phyloP scores from a whole-genome alignment of 2,888 invertebrate genomes.

The Poecilus cupreus region DNA sequence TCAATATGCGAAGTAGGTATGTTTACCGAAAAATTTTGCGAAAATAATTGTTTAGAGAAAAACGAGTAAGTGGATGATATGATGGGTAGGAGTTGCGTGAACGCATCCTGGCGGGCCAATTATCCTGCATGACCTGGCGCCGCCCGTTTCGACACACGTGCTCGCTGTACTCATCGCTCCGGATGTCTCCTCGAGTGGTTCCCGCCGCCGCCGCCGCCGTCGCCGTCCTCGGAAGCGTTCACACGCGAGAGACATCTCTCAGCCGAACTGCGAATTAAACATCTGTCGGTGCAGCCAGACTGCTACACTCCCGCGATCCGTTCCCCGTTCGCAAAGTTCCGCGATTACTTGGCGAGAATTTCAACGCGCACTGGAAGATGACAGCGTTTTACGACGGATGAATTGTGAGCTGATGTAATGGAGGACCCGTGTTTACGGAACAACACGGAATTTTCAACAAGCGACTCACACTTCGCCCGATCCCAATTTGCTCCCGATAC shows the following conservation, averaged over 20 bases:
- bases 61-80: no score
- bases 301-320: not conserved
- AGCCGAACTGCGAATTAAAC: slow-evolving; percentile 33
- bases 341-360: not conserved
- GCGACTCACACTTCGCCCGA: no score
- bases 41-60: no score
- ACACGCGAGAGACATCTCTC: slow-evolving; percentile 45
- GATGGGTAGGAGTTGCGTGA: not conserved
- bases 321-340: not conserved
- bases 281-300: slow-evolving; percentile 23
- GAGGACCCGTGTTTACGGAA: not conserved
- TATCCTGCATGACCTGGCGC: slow-evolving; percentile 45
- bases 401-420: not conserved
- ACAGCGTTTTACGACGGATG: not conserved
- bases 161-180: slow-evolving; percentile 10
- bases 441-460: not conserved
- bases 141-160: slow-evolving; percentile 44
- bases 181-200: slow-evolving; percentile 43
- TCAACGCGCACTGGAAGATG: not conserved
- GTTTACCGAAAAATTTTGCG: no score
- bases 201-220: slow-evolving; percentile 10
- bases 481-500: no score
- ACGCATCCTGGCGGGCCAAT: slow-evolving; percentile 11
- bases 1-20: no score
- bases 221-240: slow-evolving; percentile 28